Base-by-base conservation (phyloP, 1,140 invertebrate species). In the Brachionus angularis region DNA sequence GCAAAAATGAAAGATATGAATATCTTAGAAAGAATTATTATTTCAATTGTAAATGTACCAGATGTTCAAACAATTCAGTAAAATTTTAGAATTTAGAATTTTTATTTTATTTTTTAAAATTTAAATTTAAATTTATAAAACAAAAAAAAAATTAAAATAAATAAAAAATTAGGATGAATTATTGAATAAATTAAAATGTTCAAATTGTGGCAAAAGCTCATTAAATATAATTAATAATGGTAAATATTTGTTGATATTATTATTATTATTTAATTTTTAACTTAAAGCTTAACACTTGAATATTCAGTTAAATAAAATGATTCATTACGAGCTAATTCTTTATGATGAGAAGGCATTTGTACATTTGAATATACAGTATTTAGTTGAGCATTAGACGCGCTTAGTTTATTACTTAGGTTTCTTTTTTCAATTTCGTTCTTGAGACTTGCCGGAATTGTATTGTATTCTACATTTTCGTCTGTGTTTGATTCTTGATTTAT, bases 271-370 rank as follows among this genome's bases (percentile, higher is more conserved):
- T 14, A 47, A 5, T 33, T 16, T 34, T 46, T 44, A 7, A 5
- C 44, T 27, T 36, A 67, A 25, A 67, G 23, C 16, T 67, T 67
- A 50, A 67, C 36, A 42, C 62, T 67, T 29, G 62, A 67, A n/a
- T 47, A 21, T 50, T 67, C 62, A 36, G 34, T 67, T 34, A 67
- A 67, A 47, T 67, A 67, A 50, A 67, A 67, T 42, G 62, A 67
- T 67, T 67, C 62, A 50, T 67, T 67, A 21, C 62, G 39, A 34
- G 62, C 29, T 21, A 67, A 50, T 50, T 67, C 62, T 2, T 33
- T 18, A 50, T 21, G 36, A 47, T 39, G 46, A n/a, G 36, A 31
- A 14, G 53, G 53, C 18, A 58, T 25, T 29, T 29, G 53, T 14
- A 39, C 53, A 23, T 23, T 58, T 39, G 36, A 39, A 2, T n/a